phyloP scores from a whole-genome alignment of 2,888 invertebrate genomes.

The Strigamia transsilvanica region DNA sequence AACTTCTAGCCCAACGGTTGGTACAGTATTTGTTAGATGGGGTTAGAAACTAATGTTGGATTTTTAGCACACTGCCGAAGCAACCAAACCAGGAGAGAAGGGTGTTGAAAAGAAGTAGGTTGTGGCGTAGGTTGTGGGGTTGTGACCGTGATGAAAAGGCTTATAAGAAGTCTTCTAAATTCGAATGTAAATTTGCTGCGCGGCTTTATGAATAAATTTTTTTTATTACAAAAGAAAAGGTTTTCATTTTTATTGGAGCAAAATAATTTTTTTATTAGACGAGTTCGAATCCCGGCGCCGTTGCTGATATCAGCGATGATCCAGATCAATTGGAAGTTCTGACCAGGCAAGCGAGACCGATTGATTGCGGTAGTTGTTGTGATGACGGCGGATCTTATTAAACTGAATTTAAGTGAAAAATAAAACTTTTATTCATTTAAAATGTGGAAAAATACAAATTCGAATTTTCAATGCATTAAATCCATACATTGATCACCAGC shows the following conservation, averaged over 20 bases:
- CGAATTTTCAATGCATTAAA: conserved; percentile 1
- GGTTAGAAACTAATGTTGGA: neutral
- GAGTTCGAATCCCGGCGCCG: neutral
- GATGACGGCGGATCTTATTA: neutral
- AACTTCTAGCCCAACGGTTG: conserved; percentile 20
- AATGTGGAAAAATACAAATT: neutral
- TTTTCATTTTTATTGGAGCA: neutral
- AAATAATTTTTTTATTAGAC: conserved; percentile 28
- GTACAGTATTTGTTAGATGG: neutral
- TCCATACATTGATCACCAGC: conserved; percentile 7
- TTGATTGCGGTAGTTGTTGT: neutral
- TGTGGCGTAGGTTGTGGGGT: neutral
- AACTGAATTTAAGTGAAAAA: neutral
- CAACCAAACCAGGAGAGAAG: conserved; percentile 15
- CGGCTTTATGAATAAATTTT: neutral
- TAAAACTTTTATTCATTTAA: neutral
- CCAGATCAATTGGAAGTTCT: neutral
- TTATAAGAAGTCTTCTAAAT: conserved; percentile 6
- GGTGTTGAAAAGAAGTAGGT: conserved; percentile 32
- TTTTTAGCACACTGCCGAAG: conserved; percentile 25
- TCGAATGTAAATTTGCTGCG: conserved; percentile 4
- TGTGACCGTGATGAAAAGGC: neutral
- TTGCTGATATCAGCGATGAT: neutral
- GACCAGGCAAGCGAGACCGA: neutral
- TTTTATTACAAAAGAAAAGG: neutral